phyloP scores from a whole-genome alignment of 2,113 vertebrate species.

The Nanorana parkeri region DNA sequence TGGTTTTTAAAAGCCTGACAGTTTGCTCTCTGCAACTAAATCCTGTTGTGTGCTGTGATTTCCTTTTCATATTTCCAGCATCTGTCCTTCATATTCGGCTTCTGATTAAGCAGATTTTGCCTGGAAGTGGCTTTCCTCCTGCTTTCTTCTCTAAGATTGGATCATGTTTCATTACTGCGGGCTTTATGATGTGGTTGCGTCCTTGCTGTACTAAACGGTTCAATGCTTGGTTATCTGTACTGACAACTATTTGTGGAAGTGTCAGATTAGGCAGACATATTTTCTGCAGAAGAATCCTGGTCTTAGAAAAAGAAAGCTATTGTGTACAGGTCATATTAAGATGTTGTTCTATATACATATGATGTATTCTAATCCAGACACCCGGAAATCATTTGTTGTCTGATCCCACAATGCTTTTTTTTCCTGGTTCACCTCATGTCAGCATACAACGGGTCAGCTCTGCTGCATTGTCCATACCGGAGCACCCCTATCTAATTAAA shows the following conservation, averaged over 20 bases:
- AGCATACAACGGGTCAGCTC: no score
- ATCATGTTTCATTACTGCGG: conserved; percentile 6
- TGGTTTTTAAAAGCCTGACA: neutral
- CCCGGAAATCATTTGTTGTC: no score
- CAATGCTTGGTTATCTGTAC: neutral
- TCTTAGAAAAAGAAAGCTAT: no score
- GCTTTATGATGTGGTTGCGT: neutral
- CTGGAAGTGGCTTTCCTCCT: neutral
- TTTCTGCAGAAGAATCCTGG: no score
- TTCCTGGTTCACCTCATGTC: no score
- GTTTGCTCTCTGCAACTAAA: neutral
- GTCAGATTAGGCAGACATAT: neutral
- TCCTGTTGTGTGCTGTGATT: neutral
- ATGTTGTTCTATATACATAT: no score
- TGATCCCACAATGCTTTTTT: no score
- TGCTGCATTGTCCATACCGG: no score
- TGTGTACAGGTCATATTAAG: no score
- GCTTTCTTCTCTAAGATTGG: neutral
- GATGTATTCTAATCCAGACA: no score
- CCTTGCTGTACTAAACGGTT: neutral
- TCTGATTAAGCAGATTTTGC: neutral
- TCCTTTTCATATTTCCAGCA: neutral
- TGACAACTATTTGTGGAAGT: neutral
- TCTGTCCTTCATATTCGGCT: neutral
- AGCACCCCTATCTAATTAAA: no score